Evolutionary conservation across 1,140 invertebrate species (phyloP), one percentile per base, ranked within the genome.

Genomic region (Drosophila albomicans): DNA sequence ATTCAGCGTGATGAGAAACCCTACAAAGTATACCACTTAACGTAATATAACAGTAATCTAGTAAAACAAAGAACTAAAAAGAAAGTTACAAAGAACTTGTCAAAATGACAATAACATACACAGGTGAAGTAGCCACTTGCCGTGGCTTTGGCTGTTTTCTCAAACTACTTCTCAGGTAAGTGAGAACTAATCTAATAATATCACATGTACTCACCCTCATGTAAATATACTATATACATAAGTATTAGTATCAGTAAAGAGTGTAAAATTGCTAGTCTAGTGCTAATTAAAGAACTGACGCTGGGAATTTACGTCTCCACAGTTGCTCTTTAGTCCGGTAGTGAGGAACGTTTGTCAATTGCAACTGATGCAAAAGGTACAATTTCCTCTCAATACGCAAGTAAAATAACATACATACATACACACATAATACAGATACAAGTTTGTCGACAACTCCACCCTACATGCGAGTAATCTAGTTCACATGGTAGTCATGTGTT

Each of bases 101-200:
- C 35, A 89, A 73, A 92, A 98, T 98, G 97, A 98, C 97, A 73
- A 96, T 98, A 15, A 96, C 96, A 0, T 98, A 98, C 78, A 98
- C 97, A 52, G 96, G 95, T 16, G 96, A 98, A 94, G 97, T 98
- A 72, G 97, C 97, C 57, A 97, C 97, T 67, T 97, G 96, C 89
- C 94, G 95, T 65, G 96, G 96, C 58, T 96, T 98, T 91, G 97
- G 97, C 69, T 97, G 96, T 88, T 97, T 97, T 92, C 94, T 96
- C 74, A 97, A 97, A 93, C 94, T 98, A 86, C 93, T 98, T 8
- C 93, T 96, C 71, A 95, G 95, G 96, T 97, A 94, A 94, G 93
- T 88, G 16, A 20, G n/a, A 70, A 52, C 41, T 61, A 35, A 70
- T 35, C 41, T 52, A 20, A 32, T 16, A 38, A 38, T 38, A 38